These are phyloP conservation scores for Neodontobutis hainanensis DNA, from an alignment of 2,113 vertebrate genomes.

Conservation along the genomic window DNA sequence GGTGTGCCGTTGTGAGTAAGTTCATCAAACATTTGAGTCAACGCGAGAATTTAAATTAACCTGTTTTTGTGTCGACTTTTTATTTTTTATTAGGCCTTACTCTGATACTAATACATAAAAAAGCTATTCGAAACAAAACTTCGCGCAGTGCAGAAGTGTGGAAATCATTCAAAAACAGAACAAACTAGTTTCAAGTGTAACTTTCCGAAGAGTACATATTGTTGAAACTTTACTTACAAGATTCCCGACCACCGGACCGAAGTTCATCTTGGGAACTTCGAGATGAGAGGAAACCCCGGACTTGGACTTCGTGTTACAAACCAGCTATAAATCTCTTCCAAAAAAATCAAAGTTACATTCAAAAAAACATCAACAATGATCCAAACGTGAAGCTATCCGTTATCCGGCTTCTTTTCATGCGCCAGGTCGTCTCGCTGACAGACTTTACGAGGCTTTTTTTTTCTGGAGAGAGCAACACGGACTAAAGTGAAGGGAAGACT, in stretches of 20 bases:
- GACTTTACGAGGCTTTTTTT: background rate
- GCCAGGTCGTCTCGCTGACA: constrained; percentile 2
- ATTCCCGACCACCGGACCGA: constrained; percentile 61
- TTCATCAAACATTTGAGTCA: background rate
- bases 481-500: background rate
- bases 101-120: no score
- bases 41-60: no score
- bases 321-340: constrained; percentile 2
- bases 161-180: background rate
- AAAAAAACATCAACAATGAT: background rate
- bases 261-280: constrained; percentile 74
- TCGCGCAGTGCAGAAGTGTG: background rate
- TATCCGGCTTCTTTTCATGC: constrained; percentile 34
- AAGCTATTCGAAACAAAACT: no score
- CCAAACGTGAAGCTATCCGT: constrained; percentile 28
- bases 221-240: constrained; percentile 13
- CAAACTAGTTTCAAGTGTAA: background rate
- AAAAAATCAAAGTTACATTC: background rate
- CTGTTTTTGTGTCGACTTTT: no score
- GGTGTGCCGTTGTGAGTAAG: no score
- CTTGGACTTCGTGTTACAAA: constrained; percentile 18
- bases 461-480: background rate
- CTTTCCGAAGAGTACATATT: background rate
- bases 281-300: constrained; percentile 55
- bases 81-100: no score